Evolutionary conservation across 1,140 invertebrate genomes (phyloP).

Genomic region (Platorchestia sp.): DNA sequence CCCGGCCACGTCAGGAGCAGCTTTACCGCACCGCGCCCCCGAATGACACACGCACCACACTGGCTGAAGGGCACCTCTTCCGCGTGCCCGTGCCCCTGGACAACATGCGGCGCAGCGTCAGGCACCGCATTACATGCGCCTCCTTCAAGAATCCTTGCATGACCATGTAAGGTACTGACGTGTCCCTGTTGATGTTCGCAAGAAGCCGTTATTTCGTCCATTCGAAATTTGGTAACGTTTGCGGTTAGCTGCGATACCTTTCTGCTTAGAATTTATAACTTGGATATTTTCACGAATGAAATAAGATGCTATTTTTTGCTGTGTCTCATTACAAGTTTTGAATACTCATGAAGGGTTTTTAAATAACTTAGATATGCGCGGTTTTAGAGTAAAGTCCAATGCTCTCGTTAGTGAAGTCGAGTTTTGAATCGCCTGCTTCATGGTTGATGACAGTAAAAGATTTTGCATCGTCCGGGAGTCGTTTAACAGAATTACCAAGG

Average conservation of each 20-base stretch:
- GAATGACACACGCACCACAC: slow-evolving; percentile 82
- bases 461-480: no score
- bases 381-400: neutral
- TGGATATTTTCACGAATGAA: no score
- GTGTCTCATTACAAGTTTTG: no score
- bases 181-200: neutral
- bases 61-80: slow-evolving; percentile 81
- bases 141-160: slow-evolving; percentile 79
- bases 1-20: slow-evolving; percentile 70
- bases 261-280: no score
- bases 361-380: neutral
- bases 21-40: slow-evolving; percentile 73
- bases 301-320: no score
- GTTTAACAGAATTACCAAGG: no score
- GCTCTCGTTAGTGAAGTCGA: neutral
- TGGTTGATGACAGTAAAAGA: no score
- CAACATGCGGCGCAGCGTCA: slow-evolving; percentile 71
- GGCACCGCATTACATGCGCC: slow-evolving; percentile 73
- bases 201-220: neutral
- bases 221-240: neutral
- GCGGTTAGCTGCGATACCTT: no score
- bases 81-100: slow-evolving; percentile 78
- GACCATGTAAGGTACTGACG: slow-evolving; percentile 31
- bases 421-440: no score
- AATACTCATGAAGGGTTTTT: neutral